A percentile compares a stretch with the other conserved stretches of the same genome.
Conservation (phyloP, 2,888 invertebrate genomes). For the Dermolepida albohirtum region DNA sequence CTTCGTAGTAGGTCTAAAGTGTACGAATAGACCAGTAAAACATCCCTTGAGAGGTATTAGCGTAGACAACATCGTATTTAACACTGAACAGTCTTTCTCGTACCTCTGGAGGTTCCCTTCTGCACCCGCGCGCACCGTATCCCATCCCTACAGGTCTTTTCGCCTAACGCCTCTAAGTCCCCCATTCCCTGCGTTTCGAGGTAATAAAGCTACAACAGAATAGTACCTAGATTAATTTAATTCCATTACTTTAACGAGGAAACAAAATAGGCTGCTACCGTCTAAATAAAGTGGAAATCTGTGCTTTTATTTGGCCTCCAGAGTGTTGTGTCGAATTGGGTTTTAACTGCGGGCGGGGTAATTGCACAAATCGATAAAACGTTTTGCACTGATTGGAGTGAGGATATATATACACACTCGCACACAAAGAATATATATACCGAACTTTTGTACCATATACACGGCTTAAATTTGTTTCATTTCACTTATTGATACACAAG, state of each 20-base stretch:
- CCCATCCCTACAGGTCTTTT: not conserved
- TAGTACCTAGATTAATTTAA: conserved; percentile 68
- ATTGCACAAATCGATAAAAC: conserved; percentile 57
- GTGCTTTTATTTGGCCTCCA: conserved; percentile 49
- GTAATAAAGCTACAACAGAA: conserved; percentile 62
- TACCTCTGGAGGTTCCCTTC: conserved; percentile 7
- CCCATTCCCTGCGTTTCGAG: conserved; percentile 49
- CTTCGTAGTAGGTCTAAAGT: conserved; percentile 47
- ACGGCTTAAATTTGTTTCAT: conserved; percentile 45
- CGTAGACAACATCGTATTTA: conserved; percentile 63
- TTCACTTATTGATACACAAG: conserved; percentile 45
- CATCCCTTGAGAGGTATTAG: conserved; percentile 63
- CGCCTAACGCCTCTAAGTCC: conserved; percentile 1
- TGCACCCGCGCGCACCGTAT: not conserved
- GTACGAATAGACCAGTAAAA: conserved; percentile 57
- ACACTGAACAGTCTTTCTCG: conserved; percentile 48
- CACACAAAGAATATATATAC: conserved; percentile 49
- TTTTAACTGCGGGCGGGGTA: conserved; percentile 55
- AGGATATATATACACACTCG: not conserved
- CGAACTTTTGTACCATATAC: conserved; percentile 45
- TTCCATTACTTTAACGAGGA: conserved; percentile 70
- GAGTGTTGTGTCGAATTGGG: conserved; percentile 41
- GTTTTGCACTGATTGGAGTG: conserved; percentile 56
- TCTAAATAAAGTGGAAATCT: conserved; percentile 56
- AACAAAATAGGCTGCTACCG: conserved; percentile 64